These are phyloP conservation scores for Cichlasoma orientale DNA, from an alignment of 2,797 vertebrate species.

Conservation along the genomic window DNA sequence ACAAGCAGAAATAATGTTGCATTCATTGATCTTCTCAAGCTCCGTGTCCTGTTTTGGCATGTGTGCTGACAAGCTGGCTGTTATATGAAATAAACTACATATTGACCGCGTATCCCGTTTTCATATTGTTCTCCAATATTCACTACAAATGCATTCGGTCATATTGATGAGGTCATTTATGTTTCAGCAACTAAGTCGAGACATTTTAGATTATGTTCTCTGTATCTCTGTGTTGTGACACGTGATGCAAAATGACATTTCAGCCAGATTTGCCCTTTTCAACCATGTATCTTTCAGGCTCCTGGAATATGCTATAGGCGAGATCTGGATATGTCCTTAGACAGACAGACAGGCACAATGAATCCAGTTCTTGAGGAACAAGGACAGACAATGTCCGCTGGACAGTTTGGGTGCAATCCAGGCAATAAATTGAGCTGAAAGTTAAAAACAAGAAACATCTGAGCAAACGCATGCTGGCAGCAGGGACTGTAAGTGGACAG, in stretches of 20 bases:
- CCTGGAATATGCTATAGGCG: background rate
- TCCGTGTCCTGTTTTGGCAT: background rate
- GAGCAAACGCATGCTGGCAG: slow-evolving; percentile 2
- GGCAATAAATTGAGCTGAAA: background rate
- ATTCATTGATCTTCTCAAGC: slow-evolving; percentile 31
- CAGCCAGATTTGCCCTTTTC: background rate
- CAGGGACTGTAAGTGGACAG: background rate
- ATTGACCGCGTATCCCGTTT: background rate
- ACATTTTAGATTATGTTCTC: background rate
- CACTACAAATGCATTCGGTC: background rate
- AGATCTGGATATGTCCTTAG: background rate
- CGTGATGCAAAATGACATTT: background rate
- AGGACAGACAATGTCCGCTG: background rate
- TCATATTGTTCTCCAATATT: background rate
- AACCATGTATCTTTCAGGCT: background rate
- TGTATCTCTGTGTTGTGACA: background rate
- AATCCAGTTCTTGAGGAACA: background rate
- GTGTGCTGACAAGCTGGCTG: background rate
- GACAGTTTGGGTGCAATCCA: background rate
- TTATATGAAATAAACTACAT: no score
- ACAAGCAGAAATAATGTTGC: slow-evolving; percentile 29
- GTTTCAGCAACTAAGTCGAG: background rate
- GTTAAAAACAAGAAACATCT: background rate
- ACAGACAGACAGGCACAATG: background rate
- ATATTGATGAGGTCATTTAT: background rate